Evolutionary conservation across 2,113 vertebrate species (phyloP), one percentile per base, ranked within the genome.

Genomic region (Morone chrysops): DNA sequence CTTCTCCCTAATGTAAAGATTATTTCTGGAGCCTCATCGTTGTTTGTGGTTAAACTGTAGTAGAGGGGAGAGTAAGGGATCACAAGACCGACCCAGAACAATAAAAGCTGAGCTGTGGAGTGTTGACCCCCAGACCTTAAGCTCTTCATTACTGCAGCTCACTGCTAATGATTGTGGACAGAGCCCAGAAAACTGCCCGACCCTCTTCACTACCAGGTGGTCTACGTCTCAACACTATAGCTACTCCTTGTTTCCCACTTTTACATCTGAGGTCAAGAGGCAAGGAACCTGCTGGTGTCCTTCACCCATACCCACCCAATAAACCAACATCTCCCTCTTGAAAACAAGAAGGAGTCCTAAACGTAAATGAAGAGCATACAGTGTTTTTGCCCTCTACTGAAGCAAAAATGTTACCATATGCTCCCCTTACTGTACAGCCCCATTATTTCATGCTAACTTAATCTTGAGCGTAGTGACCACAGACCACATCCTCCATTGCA

Each of bases 401-500:
- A 82, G 22, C 51, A 83, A 89, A 94, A 93, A 70, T 84, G 85
- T 78, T 94, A 77, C 81, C 92, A 83, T 92, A 83, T 93, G 90
- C 82, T 91, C 6, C 82, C 80, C 20, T 3, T 67, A 50, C 70
- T 45, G 47, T 61, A 69, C 74, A 83, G 43, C 66, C 65, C 61
- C 72, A 57, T 87, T 85, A 87, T 83, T 92, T 87, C 74, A 88
- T 89, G 85, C 82, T 79, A 81, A 81, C 59, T 69, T 71, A 25
- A 74, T 89, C 86, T 75, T 67, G 81, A 48, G 69, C 77, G 47
- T 22, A 73, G 51, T 63, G 92, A 91, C 95, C 94, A 86, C 93
- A 95, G 89, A 91, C 95, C 94, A 94, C 92, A 93, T 94, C 89
- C 91, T 92, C 80, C 66, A 82, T 75, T 82, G 65, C 77, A 74